Evolutionary conservation across 1,140 invertebrate species (phyloP), one percentile per base, ranked within the genome.

Genomic region (Drosophila auraria): DNA sequence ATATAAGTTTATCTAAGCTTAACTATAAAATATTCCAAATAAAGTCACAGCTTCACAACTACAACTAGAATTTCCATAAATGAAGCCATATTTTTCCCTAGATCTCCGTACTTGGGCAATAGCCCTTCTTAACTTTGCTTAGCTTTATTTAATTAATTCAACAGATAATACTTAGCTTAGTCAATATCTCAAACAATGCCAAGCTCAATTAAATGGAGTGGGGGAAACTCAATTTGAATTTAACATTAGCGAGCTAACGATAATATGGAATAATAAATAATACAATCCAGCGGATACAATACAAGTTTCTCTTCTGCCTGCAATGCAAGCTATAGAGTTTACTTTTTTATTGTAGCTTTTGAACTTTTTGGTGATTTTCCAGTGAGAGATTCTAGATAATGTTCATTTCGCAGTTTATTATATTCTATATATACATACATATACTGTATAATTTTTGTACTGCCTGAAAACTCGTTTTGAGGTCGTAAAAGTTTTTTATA

Each of bases 381-480:
- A 83, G 80, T 79, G 78, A 30, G 54, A 56, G 56, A 71, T 77
- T 76, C 64, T 68, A 83, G 80, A 83, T 69, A 75, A 68, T 79
- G 47, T 68, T 77, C 47, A 71, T 47, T 60, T 49, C 20, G 44
- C 27, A 27, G 45, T 60, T 73, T 73, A 44, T 72, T 74, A 54
- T 75, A 56, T 69, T 57, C 25, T 69, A 56, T 30, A 53, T 54
- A 44, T 38, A 30, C 27, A 57, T 57, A 50, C 25, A n/a, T 23
- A 20, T 60, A 23, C 33, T 63, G 50, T 65, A 30, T 57, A 33
- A 11, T 36, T 72, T 56, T 63, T 57, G 15, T 77, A 60, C 51
- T 47, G 72, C 44, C 63, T 38, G 51, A 83, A 73, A 83, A 83
- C 80, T 79, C 42, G 75, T 79, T 82, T 68, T 58, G 40, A 69